phyloP scores from a whole-genome alignment of 1,140 invertebrate species.

The Globodera ellingtonae region DNA sequence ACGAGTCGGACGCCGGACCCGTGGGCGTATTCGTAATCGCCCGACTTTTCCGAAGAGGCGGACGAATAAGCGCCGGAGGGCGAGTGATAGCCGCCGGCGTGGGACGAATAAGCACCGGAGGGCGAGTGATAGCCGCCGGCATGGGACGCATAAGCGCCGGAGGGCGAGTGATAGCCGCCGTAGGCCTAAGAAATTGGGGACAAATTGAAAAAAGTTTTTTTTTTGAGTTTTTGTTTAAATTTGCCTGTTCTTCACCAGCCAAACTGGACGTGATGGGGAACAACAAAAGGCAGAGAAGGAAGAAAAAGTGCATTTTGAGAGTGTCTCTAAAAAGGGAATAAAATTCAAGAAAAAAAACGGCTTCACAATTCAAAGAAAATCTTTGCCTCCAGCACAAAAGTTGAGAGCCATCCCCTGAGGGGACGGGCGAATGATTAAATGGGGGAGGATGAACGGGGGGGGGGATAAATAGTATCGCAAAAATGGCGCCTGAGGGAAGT shows the following conservation, averaged over 20 bases:
- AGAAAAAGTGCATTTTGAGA: background rate
- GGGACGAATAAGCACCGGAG: no score
- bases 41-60: slow-evolving; percentile 4
- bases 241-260: background rate
- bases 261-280: background rate
- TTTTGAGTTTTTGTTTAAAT: slow-evolving; percentile 3
- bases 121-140: background rate
- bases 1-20: slow-evolving; percentile 4
- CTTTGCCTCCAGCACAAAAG: background rate
- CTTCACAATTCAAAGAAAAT: no score
- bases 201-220: background rate
- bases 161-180: no score
- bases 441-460: background rate
- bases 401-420: background rate
- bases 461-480: background rate
- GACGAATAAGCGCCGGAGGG: no score
- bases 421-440: background rate
- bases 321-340: background rate
- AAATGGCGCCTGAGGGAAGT: no score
- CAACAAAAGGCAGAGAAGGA: background rate
- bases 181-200: background rate
- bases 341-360: background rate
- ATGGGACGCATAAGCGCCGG: no score
- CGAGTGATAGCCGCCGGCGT: no score
- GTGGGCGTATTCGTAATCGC: slow-evolving; percentile 4